Evolutionary conservation across 2,113 vertebrate species (phyloP), one percentile per base, ranked within the genome.

Genomic region (Barbus barbus): DNA sequence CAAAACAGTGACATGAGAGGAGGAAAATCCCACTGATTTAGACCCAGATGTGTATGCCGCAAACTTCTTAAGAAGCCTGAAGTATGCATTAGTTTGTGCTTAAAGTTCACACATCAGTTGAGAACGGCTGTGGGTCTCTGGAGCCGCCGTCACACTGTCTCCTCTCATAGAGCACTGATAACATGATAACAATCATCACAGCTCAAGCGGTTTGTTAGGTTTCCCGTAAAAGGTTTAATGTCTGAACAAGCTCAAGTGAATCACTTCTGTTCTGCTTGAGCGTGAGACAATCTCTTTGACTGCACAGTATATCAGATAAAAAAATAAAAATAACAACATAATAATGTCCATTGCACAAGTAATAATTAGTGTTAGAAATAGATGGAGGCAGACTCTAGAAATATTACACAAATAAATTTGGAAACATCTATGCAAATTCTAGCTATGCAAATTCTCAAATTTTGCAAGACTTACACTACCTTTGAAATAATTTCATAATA

Each of bases 121-220:
- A 75, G 33, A 82, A 46, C 0, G 26, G 9, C 60, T 80, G 26
- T 12, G 60, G 78, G 41, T 28, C 56, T 80, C 26, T 13, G 24
- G 16, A 48, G 38, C 11, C 16, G 1, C 60, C 13, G 18, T 44
- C 9, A 48, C 44, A 20, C 16, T 78, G 36, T 63, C 33, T 81
- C 26, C 56, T 61, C 71, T 67, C 36, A 60, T n/a, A 33, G 63
- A 20, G 1, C 4, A 5, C 9, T 71, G 86, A 84, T 87, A 83
- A 69, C 69, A 56, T 71, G 86, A 84, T 87, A 83, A 69, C 69
- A 56, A 84, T 81, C 26, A 31, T 72, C 16, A 51, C 67, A 74
- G 65, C 80, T 80, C 44, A 80, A 46, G 38, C 28, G 58, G 56
- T 67, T 78, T 86, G 65, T 46, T 82, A 78, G 22, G 38, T 51